Percentiles rank a stretch among this genome's conserved stretches.
Conservation (phyloP, 2,888 invertebrate genomes). For the Macrosiphum euphorbiae region DNA sequence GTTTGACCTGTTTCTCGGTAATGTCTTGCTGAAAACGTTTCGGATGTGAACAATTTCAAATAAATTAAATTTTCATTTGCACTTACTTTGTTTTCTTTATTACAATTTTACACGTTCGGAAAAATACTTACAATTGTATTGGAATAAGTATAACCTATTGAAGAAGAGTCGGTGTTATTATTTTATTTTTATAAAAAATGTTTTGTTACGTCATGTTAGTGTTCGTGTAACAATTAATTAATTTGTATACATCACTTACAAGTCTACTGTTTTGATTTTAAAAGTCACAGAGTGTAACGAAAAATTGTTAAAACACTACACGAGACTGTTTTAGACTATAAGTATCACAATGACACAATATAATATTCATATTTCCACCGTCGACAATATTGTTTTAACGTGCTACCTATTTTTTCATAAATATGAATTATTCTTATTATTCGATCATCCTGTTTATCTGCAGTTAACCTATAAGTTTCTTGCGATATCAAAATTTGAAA, state of each 20-base stretch:
- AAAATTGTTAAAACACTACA: background rate
- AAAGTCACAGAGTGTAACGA: background rate
- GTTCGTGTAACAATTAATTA: background rate
- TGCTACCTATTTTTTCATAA: background rate
- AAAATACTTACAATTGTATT: background rate
- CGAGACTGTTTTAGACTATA: background rate
- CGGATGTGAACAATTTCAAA: background rate
- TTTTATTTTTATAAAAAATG: background rate
- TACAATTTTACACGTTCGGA: background rate
- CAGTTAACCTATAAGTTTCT: background rate
- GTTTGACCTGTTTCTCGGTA: background rate
- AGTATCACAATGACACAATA: background rate
- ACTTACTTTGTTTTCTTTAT: background rate
- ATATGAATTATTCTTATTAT: background rate
- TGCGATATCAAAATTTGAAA: background rate
- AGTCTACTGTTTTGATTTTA: no score
- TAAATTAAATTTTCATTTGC: background rate
- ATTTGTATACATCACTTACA: background rate
- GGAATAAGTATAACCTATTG: background rate
- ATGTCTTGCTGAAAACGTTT: background rate
- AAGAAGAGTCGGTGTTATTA: background rate
- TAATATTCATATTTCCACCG: background rate
- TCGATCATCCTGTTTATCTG: background rate
- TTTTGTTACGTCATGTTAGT: background rate
- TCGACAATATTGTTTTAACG: background rate